These are phyloP conservation scores for Pangasius mekongensis DNA, from an alignment of 2,797 vertebrate species.

Conservation along the genomic window DNA sequence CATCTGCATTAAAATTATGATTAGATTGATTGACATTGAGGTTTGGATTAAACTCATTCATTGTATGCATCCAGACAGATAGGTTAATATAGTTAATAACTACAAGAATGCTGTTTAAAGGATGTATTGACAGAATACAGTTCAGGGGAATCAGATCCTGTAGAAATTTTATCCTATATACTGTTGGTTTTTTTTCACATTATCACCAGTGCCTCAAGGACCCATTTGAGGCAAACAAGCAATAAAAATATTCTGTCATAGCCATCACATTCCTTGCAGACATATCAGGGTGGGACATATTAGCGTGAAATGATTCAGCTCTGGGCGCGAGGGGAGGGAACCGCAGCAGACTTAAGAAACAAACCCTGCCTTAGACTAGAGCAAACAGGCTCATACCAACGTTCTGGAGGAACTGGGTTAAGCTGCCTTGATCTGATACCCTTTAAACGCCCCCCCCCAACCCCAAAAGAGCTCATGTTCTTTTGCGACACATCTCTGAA, in stretches of 20 bases:
- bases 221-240: neutral
- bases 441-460: neutral
- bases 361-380: conserved; percentile 16
- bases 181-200: neutral
- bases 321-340: neutral
- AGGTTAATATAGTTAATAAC: neutral
- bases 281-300: conserved; percentile 7
- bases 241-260: neutral
- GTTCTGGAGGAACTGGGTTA: conserved; percentile 23
- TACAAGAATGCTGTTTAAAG: neutral
- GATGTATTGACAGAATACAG: neutral
- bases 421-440: conserved; percentile 39
- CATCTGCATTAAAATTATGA: neutral
- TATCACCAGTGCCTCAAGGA: neutral
- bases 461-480: conserved; percentile 4
- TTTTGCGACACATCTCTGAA: neutral
- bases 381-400: conserved; percentile 18
- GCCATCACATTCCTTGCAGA: too few species aligned
- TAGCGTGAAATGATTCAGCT: neutral
- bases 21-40: neutral
- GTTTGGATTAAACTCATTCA: neutral
- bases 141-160: neutral
- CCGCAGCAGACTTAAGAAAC: neutral
- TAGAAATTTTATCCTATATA: neutral
- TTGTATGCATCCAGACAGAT: neutral